Conservation (phyloP, 2,888 invertebrate species). For the Resseliella maxima region DNA sequence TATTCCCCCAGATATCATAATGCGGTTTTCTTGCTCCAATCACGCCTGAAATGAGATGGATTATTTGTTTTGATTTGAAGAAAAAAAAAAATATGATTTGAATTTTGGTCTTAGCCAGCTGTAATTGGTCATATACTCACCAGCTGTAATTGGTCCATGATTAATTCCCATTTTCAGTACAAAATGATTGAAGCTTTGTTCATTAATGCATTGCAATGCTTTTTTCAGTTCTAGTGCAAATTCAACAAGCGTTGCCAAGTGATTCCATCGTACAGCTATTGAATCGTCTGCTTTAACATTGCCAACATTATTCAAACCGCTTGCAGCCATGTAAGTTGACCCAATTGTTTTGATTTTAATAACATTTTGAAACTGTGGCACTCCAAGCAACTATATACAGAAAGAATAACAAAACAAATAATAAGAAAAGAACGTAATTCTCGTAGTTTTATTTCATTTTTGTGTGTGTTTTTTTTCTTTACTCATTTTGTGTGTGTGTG, state of each 20-base stretch:
- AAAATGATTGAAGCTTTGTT: constrained; percentile 95
- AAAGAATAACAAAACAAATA: constrained; percentile 57
- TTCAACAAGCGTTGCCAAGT: constrained; percentile 85
- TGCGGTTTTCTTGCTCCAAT: constrained; percentile 95
- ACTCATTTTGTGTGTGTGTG: too few relatives aligned
- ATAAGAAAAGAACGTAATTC: constrained; percentile 47
- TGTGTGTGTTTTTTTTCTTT: background rate
- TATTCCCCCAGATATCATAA: constrained; percentile 95
- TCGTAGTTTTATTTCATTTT: background rate
- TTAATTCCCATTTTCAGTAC: constrained; percentile 94
- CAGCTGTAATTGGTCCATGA: constrained; percentile 95
- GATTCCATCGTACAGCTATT: constrained; percentile 82
- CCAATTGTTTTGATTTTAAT: constrained; percentile 96
- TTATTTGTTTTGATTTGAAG: too few relatives aligned
- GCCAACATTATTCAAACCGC: constrained; percentile 84
- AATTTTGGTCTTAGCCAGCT: too few relatives aligned
- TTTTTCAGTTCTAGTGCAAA: constrained; percentile 91
- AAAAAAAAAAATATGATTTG: too few relatives aligned
- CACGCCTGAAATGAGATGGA: too few relatives aligned
- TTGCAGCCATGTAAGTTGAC: constrained; percentile 96
- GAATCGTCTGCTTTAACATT: constrained; percentile 77
- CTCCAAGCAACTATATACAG: constrained; percentile 79
- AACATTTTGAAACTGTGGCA: constrained; percentile 86
- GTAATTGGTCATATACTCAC: too few relatives aligned
- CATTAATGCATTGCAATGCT: constrained; percentile 91